Percentiles rank a stretch among this genome's conserved stretches.
Evolutionary conservation across 2,113 vertebrate species (phyloP).

Genomic region (Dryoscopus gambensis): DNA sequence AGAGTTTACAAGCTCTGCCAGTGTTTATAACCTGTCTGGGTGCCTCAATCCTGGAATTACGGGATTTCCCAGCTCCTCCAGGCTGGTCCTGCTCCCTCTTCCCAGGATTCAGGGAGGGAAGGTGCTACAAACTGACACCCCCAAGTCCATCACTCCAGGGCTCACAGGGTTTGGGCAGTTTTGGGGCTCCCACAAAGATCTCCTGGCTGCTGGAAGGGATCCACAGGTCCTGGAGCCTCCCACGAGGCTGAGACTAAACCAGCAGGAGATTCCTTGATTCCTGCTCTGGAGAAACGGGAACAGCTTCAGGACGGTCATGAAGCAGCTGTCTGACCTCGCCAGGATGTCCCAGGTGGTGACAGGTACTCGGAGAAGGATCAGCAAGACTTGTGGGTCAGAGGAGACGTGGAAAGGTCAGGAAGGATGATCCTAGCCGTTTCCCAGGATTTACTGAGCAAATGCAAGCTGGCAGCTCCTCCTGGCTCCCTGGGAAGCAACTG

Average conservation of each 20-base stretch:
- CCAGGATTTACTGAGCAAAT: neutral
- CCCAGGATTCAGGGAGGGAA: rapidly evolving
- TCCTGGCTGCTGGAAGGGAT: neutral
- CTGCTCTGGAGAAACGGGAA: neutral
- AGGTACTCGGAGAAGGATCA: neutral
- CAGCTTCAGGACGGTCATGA: neutral
- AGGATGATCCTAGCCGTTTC: neutral
- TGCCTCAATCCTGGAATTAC: neutral
- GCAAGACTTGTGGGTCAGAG: neutral
- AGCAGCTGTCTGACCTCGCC: neutral
- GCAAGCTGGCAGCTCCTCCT: neutral
- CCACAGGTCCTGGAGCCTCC: neutral
- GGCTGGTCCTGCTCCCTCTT: neutral
- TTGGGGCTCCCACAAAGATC: neutral
- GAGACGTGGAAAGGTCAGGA: neutral
- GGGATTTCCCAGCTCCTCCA: neutral
- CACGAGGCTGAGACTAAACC: neutral
- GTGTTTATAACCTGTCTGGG: neutral
- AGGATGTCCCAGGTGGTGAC: neutral
- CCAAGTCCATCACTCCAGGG: neutral
- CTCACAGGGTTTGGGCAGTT: neutral
- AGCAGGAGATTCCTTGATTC: neutral
- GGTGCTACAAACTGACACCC: neutral
- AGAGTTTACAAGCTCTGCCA: constrained; percentile 21
- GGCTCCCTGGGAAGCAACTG: neutral